Base-by-base conservation (phyloP, 2,797 vertebrate genomes). In the Neoniphon sammara region DNA sequence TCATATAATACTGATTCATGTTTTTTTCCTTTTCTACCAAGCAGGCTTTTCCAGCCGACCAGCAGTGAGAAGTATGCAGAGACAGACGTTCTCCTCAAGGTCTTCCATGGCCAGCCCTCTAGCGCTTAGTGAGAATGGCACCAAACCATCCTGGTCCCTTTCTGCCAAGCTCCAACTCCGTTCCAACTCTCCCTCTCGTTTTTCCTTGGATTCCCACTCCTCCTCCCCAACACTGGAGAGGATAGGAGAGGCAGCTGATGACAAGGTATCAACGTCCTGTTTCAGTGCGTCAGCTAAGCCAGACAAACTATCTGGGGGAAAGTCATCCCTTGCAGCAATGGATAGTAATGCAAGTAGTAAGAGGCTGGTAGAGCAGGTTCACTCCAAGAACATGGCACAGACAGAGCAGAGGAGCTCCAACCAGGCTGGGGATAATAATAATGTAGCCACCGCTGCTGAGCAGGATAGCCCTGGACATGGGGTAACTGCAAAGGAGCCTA, bases 101-200 rank as follows among this genome's bases (percentile, higher is more conserved):
- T 97, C 97, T 5, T 98, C 97, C 42, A 95, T 99, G 61, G 97
- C 97, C 82, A 99, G 98, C 85, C 98, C 98, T 0, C 91, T 99
- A 82, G 96, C 95, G 0, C 92, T 95, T 68, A 97, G 94, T 42
- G 98, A 99, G 78, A 98, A 96, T 0, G 96, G 96, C 53, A 89
- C 94, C 18, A 95, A 98, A 70, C 96, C 96, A 6, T 96, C 96
- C 0, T 99, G 97, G 98, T 94, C 96, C 0, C 93, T 98, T 81
- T 96, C 97, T 0, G 95, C 97, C 1, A 99, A 99, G 80, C 95
- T 99, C 62, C 97, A 98, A 73, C 92, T 98, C 68, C 96, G 97
- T 7, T 97, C 97, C 83, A 97, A 85, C 89, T 98, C 97, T 0
- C 97, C 97, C 0, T 99, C 97, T 0, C 96, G 96, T 68, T 98